Conservation (phyloP, 2,113 vertebrate genomes). For the Tiliqua scincoides region DNA sequence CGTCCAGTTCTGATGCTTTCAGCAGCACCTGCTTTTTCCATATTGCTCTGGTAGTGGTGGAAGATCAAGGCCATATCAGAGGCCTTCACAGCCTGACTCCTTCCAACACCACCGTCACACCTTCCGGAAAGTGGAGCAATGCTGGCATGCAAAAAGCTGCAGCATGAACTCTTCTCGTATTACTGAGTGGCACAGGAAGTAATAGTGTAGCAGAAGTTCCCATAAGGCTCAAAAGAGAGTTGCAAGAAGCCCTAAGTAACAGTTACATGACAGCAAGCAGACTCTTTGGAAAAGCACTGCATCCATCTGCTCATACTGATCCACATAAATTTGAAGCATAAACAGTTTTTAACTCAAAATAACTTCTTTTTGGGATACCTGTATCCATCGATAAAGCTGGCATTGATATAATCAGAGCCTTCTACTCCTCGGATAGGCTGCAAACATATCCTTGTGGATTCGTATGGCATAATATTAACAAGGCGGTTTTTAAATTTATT, state of each 20-base stretch:
- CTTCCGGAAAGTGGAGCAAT: background rate
- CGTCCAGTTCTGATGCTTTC: background rate
- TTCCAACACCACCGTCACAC: background rate
- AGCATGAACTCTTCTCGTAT: background rate
- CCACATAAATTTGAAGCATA: background rate
- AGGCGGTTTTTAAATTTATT: constrained; percentile 99
- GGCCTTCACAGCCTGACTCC: background rate
- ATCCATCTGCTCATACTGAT: background rate
- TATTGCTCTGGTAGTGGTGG: background rate
- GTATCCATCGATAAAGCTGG: constrained; percentile 99
- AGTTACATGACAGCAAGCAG: background rate
- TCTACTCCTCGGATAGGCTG: constrained; percentile 98
- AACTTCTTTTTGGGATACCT: constrained; percentile 78
- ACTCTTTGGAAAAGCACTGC: background rate
- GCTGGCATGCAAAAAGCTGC: background rate
- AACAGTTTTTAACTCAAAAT: background rate
- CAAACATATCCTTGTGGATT: constrained; percentile 96
- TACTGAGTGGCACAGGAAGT: background rate
- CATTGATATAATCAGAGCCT: constrained; percentile 99
- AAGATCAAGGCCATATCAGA: background rate
- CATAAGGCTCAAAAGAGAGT: background rate
- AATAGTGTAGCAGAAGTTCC: background rate
- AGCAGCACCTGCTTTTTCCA: background rate
- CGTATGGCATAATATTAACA: constrained; percentile 99
- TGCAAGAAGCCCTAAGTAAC: background rate